phyloP scores from a whole-genome alignment of 2,113 vertebrate species.

The Myrmecobius fasciatus region DNA sequence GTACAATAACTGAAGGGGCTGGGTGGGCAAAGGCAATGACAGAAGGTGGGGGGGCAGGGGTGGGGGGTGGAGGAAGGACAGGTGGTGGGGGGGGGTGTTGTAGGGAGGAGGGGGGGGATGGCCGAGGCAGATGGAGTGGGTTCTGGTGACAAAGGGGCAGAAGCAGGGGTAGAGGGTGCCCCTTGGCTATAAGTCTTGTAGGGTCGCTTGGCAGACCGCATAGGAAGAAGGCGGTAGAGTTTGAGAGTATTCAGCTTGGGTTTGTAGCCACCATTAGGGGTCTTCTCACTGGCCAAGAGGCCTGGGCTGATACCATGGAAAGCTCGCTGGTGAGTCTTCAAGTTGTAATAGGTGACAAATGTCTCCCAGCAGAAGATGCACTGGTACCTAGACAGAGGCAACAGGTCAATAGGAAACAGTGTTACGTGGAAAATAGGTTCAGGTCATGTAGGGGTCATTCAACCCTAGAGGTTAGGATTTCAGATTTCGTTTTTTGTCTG shows the following conservation, averaged over 20 bases:
- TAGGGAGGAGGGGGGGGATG: conserved; percentile 76
- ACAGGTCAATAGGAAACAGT: conserved; percentile 57
- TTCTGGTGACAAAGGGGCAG: conserved; percentile 74
- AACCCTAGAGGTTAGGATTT: not conserved
- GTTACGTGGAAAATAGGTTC: conserved; percentile 35
- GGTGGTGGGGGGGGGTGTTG: conserved; percentile 72
- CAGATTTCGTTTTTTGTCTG: conserved; percentile 11
- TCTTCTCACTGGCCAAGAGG: conserved; percentile 95
- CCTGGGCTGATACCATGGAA: conserved; percentile 94
- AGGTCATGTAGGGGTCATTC: too few relatives aligned
- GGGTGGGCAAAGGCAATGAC: conserved; percentile 93
- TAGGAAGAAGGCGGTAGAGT: conserved; percentile 95
- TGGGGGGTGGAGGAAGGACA: conserved; percentile 57
- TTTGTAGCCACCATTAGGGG: conserved; percentile 94
- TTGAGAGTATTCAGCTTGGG: conserved; percentile 96
- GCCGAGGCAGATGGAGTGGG: conserved; percentile 75
- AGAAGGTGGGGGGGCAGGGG: conserved; percentile 78
- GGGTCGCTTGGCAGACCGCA: conserved; percentile 92
- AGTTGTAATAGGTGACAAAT: conserved; percentile 96
- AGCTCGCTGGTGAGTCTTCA: conserved; percentile 96
- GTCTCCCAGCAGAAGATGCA: conserved; percentile 98
- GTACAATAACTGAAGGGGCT: conserved; percentile 92
- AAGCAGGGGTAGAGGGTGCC: conserved; percentile 81
- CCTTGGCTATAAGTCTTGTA: conserved; percentile 95
- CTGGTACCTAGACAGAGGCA: conserved; percentile 87